Conservation (phyloP, 2,888 invertebrate genomes). For the Nymphalis polychloros region DNA sequence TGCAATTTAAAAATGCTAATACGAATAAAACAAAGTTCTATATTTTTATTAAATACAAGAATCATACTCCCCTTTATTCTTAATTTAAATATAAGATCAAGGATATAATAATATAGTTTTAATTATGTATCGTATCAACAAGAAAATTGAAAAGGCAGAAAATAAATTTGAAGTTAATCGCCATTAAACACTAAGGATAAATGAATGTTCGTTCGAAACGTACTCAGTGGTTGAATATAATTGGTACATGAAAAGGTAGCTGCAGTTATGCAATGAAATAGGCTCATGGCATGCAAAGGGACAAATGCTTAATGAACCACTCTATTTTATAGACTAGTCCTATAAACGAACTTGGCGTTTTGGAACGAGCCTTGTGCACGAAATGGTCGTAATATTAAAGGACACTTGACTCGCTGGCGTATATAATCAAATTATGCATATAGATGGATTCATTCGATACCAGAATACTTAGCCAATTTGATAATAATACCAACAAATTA, state of each 20-base stretch:
- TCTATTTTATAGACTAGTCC: conserved; percentile 70
- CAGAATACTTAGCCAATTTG: conserved; percentile 48
- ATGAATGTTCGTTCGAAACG: conserved; percentile 47
- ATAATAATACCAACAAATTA: conserved; percentile 45
- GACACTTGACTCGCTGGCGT: conserved; percentile 65
- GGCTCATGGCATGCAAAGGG: conserved; percentile 50
- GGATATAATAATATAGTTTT: neutral
- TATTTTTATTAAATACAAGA: no score
- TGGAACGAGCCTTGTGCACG: conserved; percentile 54
- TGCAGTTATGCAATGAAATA: conserved; percentile 71
- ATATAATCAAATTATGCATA: conserved; percentile 59
- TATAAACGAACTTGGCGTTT: conserved; percentile 65
- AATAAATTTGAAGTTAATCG: conserved; percentile 33
- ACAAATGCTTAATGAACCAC: conserved; percentile 69
- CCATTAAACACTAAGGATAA: conserved; percentile 12
- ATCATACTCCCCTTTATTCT: neutral
- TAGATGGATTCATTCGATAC: conserved; percentile 58
- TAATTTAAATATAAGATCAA: neutral
- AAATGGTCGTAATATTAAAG: conserved; percentile 63
- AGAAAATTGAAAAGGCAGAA: conserved; percentile 21
- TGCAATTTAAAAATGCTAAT: conserved; percentile 52
- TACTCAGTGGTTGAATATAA: conserved; percentile 56
- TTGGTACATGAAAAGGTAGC: conserved; percentile 50
- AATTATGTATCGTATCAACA: neutral
- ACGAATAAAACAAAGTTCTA: no score